Percentiles rank a stretch among this genome's conserved stretches.
phyloP scores from a whole-genome alignment of 2,888 invertebrate genomes.

The Athalia circularis region DNA sequence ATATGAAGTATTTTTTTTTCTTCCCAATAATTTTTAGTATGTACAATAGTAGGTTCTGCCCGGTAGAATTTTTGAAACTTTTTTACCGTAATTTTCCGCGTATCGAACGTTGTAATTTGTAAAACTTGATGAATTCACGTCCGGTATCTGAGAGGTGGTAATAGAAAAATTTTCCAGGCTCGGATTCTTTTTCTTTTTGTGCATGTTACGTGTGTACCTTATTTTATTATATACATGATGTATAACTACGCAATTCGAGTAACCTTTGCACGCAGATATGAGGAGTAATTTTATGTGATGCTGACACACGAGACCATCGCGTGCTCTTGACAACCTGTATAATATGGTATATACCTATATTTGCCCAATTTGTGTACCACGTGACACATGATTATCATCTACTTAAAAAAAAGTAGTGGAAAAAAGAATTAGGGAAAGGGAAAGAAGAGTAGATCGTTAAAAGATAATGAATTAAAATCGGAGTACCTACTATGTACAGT shows the following conservation, averaged over 20 bases:
- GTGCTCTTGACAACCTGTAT: not conserved
- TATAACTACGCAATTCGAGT: slow-evolving; percentile 26
- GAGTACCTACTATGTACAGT: not conserved
- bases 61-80: too few species aligned
- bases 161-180: too few species aligned
- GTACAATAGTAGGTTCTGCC: too few species aligned
- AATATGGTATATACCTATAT: not conserved
- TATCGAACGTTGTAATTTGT: too few species aligned
- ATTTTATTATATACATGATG: not conserved
- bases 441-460: not conserved
- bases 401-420: too few species aligned
- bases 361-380: slow-evolving; percentile 22
- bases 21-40: too few species aligned
- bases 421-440: not conserved
- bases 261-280: slow-evolving; percentile 17
- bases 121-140: too few species aligned
- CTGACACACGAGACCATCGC: slow-evolving; percentile 28
- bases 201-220: not conserved
- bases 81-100: too few species aligned
- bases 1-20: too few species aligned
- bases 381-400: not conserved
- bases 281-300: not conserved
- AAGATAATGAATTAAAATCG: not conserved
- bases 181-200: too few species aligned
- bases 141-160: too few species aligned